Conservation (phyloP, 1,140 invertebrate species). For the Rhopalosiphum maidis region DNA sequence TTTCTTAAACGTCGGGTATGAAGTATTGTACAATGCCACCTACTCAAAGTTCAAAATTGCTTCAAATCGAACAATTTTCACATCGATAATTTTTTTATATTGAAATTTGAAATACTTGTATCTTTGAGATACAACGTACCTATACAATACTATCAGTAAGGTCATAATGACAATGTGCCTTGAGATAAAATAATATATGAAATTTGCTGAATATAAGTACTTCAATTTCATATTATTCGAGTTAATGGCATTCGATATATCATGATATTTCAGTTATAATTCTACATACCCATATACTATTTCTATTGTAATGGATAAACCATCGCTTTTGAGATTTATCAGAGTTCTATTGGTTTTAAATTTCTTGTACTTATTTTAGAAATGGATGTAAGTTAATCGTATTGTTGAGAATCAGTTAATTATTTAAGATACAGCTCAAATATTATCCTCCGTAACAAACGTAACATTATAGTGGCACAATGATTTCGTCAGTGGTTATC, state of each 20-base stretch:
- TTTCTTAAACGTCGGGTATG: too few relatives aligned
- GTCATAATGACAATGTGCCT: too few relatives aligned
- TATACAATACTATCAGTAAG: too few relatives aligned
- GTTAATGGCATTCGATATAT: background rate
- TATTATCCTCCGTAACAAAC: background rate
- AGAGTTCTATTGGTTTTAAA: background rate
- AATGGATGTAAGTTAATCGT: background rate
- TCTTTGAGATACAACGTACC: too few relatives aligned
- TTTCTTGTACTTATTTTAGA: background rate
- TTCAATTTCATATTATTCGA: background rate
- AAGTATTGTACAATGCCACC: too few relatives aligned
- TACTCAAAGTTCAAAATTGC: too few relatives aligned
- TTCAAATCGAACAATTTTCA: background rate
- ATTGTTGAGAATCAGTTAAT: background rate
- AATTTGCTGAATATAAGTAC: too few relatives aligned
- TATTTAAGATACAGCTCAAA: background rate
- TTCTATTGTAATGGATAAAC: background rate
- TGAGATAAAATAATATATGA: too few relatives aligned
- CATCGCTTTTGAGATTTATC: background rate
- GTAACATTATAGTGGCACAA: background rate
- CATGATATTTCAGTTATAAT: too few relatives aligned
- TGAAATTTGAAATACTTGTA: too few relatives aligned
- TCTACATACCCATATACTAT: background rate
- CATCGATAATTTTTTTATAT: background rate
- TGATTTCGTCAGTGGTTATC: background rate